phyloP scores from a whole-genome alignment of 2,888 invertebrate genomes.

The Drosophila flavopinicola region DNA sequence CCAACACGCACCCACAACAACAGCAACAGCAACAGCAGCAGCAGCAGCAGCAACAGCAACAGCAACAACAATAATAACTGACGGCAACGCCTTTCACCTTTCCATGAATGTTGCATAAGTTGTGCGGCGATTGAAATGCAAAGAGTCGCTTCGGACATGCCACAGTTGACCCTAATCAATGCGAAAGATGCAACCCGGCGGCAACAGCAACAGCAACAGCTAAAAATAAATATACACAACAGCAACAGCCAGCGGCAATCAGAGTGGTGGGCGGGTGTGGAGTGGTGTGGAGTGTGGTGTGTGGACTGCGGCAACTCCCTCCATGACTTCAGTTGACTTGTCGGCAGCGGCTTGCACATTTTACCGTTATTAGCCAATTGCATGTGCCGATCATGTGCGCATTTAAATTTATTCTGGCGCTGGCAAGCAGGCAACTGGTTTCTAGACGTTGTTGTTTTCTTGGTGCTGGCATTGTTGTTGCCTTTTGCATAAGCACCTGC shows the following conservation, averaged over 20 bases:
- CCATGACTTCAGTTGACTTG: conserved; percentile 16
- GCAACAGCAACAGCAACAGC: conserved; percentile 20
- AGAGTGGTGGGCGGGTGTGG: not conserved
- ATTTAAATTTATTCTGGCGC: conserved; percentile 72
- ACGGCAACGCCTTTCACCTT: conserved; percentile 69
- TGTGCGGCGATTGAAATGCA: conserved; percentile 56
- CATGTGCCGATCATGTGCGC: conserved; percentile 61
- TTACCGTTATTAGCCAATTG: conserved; percentile 73
- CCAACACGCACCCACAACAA: conserved; percentile 51
- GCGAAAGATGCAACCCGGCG: conserved; percentile 55
- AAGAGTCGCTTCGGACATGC: conserved; percentile 48
- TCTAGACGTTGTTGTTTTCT: conserved; percentile 19
- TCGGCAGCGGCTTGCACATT: conserved; percentile 41
- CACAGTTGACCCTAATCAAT: conserved; percentile 64
- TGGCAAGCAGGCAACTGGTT: conserved; percentile 52
- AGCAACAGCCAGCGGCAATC: conserved; percentile 18
- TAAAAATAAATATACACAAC: conserved; percentile 25
- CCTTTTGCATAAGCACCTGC: conserved; percentile 60
- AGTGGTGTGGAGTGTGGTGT: not conserved
- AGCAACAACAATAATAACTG: conserved; percentile 2
- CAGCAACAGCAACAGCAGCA: conserved; percentile 14
- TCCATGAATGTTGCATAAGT: conserved; percentile 64
- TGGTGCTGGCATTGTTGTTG: conserved; percentile 13
- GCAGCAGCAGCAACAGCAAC: conserved; percentile 1
- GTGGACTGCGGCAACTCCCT: conserved; percentile 37